phyloP scores from a whole-genome alignment of 2,797 vertebrate genomes.

The Malacoraja senta region DNA sequence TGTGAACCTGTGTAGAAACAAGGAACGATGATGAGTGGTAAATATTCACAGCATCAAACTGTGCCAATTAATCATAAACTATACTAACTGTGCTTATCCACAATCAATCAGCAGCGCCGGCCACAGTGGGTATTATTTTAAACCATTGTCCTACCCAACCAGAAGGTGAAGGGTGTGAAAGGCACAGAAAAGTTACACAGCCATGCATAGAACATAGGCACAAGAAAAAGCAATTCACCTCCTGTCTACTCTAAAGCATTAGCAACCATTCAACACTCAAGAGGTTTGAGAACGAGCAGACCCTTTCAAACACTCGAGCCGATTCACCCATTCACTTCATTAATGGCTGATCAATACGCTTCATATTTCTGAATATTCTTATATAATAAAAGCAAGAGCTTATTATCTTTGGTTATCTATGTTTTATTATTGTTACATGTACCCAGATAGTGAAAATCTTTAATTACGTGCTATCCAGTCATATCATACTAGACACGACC shows the following conservation, averaged over 20 bases:
- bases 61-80: neutral
- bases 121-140: no score
- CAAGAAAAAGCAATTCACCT: neutral
- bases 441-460: no score
- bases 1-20: conserved; percentile 73
- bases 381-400: neutral
- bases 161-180: neutral
- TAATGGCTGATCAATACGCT: neutral
- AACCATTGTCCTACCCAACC: neutral
- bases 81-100: neutral
- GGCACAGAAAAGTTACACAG: neutral
- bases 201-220: neutral
- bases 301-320: neutral
- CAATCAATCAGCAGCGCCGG: neutral
- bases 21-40: neutral
- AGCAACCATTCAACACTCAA: neutral
- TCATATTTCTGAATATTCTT: neutral
- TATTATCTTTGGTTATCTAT: no score
- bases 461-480: no score
- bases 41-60: neutral
- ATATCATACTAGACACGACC: no score
- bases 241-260: no score
- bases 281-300: neutral
- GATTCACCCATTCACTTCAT: neutral
- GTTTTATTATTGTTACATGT: no score